A percentile compares a stretch with the other conserved stretches of the same genome.
phyloP scores from a whole-genome alignment of 2,888 invertebrate genomes.

The Caprella mutica region DNA sequence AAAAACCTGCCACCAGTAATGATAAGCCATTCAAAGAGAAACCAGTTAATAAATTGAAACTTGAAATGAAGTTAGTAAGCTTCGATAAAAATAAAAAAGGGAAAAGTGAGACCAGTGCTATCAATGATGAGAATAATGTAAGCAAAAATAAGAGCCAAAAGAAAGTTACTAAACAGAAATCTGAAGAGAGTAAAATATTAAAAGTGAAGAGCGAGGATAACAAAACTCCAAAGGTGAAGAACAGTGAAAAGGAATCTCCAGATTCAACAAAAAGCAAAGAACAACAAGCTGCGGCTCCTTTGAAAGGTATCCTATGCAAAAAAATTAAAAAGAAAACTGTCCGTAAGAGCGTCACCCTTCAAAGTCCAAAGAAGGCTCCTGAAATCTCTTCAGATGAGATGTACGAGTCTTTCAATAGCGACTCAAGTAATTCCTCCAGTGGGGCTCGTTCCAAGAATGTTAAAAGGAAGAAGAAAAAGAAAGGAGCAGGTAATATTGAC shows the following conservation, averaged over 20 bases:
- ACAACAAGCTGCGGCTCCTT: not conserved
- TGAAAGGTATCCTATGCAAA: not conserved
- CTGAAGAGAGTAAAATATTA: no score
- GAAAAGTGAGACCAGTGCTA: not conserved
- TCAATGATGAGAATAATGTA: conserved; percentile 3
- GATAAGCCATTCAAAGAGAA: not conserved
- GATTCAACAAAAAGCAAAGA: not conserved
- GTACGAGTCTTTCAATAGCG: no score
- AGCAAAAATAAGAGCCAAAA: no score
- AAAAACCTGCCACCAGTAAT: not conserved
- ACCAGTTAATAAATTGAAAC: not conserved
- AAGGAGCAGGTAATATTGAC: not conserved
- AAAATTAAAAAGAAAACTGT: not conserved
- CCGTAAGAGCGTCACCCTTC: not conserved
- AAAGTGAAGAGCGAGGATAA: no score
- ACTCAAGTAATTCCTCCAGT: no score
- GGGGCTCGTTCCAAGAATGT: not conserved
- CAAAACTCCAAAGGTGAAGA: no score
- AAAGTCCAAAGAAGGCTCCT: no score
- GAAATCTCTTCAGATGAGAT: no score
- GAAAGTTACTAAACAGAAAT: no score
- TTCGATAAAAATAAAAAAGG: no score
- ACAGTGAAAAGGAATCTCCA: not conserved
- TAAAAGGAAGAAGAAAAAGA: not conserved
- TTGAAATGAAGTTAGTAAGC: no score